Evolutionary conservation across 2,797 vertebrate species (phyloP).

Genomic region (Silurus aristotelis): DNA sequence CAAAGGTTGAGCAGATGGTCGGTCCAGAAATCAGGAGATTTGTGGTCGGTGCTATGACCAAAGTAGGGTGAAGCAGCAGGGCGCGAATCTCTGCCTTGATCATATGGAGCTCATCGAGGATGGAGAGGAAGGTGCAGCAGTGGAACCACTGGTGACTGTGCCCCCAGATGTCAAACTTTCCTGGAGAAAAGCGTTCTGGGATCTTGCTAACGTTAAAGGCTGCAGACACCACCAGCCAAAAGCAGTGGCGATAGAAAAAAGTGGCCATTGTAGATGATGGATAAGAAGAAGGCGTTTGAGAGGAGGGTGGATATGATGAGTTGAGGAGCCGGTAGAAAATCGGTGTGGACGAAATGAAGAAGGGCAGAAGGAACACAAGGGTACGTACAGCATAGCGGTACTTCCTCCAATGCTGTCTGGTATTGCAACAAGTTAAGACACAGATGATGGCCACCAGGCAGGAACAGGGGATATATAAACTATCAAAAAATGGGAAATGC

Average conservation of each 20-base stretch:
- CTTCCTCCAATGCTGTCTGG: conserved; percentile 74
- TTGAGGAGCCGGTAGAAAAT: conserved; percentile 78
- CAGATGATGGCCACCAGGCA: conserved; percentile 77
- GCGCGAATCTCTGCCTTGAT: conserved; percentile 75
- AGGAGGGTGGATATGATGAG: conserved; percentile 62
- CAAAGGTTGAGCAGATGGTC: conserved; percentile 71
- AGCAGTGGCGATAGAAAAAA: conserved; percentile 79
- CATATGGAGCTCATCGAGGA: conserved; percentile 81
- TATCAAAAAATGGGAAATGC: conserved; percentile 69
- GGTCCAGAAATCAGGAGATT: conserved; percentile 62
- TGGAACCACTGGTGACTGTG: conserved; percentile 84
- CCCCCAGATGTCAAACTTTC: conserved; percentile 79
- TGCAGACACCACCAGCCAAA: conserved; percentile 78
- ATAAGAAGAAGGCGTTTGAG: conserved; percentile 48
- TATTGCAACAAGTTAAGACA: conserved; percentile 78
- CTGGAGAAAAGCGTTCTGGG: conserved; percentile 75
- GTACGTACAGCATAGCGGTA: conserved; percentile 80
- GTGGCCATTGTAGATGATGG: conserved; percentile 58
- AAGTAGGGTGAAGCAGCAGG: conserved; percentile 64
- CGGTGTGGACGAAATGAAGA: conserved; percentile 75
- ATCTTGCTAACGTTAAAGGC: conserved; percentile 81
- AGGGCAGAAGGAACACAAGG: conserved; percentile 78
- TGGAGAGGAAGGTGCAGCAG: conserved; percentile 81
- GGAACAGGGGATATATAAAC: conserved; percentile 74
- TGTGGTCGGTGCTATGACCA: conserved; percentile 58